Conservation (phyloP, 2,113 vertebrate species). For the Phylloscopus trochilus region DNA sequence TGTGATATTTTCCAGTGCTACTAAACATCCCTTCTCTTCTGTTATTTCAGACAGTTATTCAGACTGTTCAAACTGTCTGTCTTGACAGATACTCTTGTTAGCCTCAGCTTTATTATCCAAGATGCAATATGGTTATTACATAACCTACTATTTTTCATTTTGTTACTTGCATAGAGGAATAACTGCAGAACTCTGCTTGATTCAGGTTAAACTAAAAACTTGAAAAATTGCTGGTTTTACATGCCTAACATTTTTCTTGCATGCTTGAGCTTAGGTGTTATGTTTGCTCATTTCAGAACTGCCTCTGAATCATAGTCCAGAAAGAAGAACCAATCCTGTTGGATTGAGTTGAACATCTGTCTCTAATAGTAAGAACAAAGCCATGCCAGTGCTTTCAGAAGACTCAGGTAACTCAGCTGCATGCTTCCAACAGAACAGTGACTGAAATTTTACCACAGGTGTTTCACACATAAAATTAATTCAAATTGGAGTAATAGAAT, state of each 20-base stretch:
- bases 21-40: neutral
- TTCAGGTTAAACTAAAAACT: neutral
- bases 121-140: neutral
- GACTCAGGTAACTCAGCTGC: slow-evolving; percentile 79
- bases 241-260: neutral
- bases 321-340: neutral
- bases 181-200: neutral
- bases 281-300: slow-evolving; percentile 21
- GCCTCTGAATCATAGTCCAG: neutral
- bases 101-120: neutral
- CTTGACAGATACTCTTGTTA: neutral
- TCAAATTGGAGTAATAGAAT: neutral
- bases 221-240: neutral
- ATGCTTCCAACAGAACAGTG: neutral
- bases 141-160: neutral
- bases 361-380: slow-evolving; percentile 20
- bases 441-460: neutral
- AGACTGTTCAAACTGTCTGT: neutral
- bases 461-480: neutral
- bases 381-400: slow-evolving; percentile 86
- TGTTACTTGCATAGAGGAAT: neutral
- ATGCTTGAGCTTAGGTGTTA: neutral
- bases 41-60: neutral
- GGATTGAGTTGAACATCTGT: neutral
- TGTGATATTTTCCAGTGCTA: neutral